Evolutionary conservation across 2,888 invertebrate species (phyloP), one percentile per base, ranked within the genome.

Genomic region (Sarcophaga variegata): DNA sequence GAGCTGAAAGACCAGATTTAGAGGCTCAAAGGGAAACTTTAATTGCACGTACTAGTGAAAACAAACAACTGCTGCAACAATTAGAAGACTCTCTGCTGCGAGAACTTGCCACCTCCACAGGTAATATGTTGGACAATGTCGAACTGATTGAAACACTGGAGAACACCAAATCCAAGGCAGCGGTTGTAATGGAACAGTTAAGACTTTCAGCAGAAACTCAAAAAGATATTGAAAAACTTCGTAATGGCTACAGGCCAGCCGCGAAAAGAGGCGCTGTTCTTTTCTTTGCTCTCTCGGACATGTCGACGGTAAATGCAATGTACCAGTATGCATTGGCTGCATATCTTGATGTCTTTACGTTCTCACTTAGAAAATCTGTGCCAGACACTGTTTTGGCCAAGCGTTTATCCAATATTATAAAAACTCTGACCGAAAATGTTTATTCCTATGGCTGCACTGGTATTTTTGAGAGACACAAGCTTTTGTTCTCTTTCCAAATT

Each of bases 391-490:
- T 96, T n/a, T 93, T 98, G 1, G 90, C 92, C 3, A 96, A 96
- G 90, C 95, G 98, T 11, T 93, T 98, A 70, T 94, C 93, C 63
- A 98, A 98, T 91, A 98, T 98, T 83, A 96, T 98, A 87, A 96
- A 96, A 76, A 97, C 96, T 88, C 94, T 98, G 60, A 98, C 98
- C 0, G 96, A 96, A 91, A 98, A 97, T 91, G 96, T 98, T 0
- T 98, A 98, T 91, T 96, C 97, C 90, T 98, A 98, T 90, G 98
- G 98, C 3, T 98, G 98, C 90, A 98, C 97, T 45, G 97, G 98
- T 76, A 97, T 98, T 89, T 98, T 98, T 93, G 98, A 98, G 93
- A 96, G 96, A 66, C 98, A 98, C 94, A 98, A 98, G 92, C 94
- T 98, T 54, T 94, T 98, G 27, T 98, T 96, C 93, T 98, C 98